These are phyloP conservation scores for Pogoniulus pusillus DNA, from an alignment of 2,797 vertebrate genomes.

Conservation along the genomic window DNA sequence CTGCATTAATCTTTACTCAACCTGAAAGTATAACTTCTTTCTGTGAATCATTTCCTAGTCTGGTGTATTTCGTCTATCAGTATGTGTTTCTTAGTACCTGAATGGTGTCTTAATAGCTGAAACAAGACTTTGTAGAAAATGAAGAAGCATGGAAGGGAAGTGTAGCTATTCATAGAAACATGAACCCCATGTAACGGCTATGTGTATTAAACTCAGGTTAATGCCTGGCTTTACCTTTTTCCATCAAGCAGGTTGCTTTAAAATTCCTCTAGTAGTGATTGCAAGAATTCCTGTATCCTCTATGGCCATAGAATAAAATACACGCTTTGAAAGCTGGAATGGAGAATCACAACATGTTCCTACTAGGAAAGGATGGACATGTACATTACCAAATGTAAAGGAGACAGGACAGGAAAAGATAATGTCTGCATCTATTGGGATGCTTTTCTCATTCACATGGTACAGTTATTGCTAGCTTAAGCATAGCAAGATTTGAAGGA, in stretches of 20 bases:
- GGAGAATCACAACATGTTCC: not conserved
- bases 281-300: not conserved
- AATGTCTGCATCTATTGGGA: not conserved
- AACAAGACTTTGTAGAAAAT: not conserved
- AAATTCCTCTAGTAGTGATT: not conserved
- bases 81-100: not conserved
- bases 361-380: not conserved
- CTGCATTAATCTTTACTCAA: conserved; percentile 40
- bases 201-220: not conserved
- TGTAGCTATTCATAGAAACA: not conserved
- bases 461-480: not conserved
- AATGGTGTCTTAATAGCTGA: not conserved
- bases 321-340: not conserved
- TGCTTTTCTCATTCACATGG: not conserved
- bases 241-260: not conserved
- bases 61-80: not conserved
- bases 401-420: not conserved
- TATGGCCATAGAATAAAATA: not conserved
- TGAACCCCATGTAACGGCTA: not conserved
- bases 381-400: not conserved
- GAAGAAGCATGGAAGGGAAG: not conserved
- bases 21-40: conserved; percentile 30
- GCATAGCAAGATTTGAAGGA: not conserved
- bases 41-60: conserved; percentile 25
- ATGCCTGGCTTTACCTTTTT: not conserved